Evolutionary conservation across 64 coral and sea anemone species (phyloP).

Genomic region (Pocillopora verrucosa): DNA sequence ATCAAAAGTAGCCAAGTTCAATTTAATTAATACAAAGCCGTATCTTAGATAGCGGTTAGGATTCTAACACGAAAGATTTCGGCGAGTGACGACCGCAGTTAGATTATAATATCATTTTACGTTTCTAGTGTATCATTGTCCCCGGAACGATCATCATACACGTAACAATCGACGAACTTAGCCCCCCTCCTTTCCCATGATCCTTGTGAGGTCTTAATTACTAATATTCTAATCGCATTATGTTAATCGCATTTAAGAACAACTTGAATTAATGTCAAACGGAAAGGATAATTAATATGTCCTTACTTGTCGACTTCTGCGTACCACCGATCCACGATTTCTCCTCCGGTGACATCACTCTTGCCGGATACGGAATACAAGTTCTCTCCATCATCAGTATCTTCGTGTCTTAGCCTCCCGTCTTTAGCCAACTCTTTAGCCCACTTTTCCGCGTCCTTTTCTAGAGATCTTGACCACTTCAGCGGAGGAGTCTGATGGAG

Average conservation of each 20-base stretch:
- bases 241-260: no score
- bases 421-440: slow-evolving; percentile 83
- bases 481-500: slow-evolving; percentile 65
- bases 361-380: slow-evolving; percentile 50
- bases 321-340: slow-evolving; percentile 46
- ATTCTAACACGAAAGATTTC: not conserved
- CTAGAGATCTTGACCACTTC: slow-evolving; percentile 80
- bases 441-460: slow-evolving; percentile 88
- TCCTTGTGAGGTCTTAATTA: no score
- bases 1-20: no score
- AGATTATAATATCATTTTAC: not conserved
- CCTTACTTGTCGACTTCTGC: slow-evolving; percentile 45
- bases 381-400: slow-evolving; percentile 69
- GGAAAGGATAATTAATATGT: not conserved
- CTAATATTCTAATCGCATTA: no score
- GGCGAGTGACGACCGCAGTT: not conserved
- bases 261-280: not conserved
- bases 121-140: no score
- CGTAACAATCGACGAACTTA: no score
- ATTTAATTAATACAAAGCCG: no score
- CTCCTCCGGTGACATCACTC: slow-evolving; percentile 37
- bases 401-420: slow-evolving; percentile 56
- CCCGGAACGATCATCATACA: no score
- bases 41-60: no score
- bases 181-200: no score